phyloP scores from a whole-genome alignment of 2,888 invertebrate genomes.

The Cotesia congregata region DNA sequence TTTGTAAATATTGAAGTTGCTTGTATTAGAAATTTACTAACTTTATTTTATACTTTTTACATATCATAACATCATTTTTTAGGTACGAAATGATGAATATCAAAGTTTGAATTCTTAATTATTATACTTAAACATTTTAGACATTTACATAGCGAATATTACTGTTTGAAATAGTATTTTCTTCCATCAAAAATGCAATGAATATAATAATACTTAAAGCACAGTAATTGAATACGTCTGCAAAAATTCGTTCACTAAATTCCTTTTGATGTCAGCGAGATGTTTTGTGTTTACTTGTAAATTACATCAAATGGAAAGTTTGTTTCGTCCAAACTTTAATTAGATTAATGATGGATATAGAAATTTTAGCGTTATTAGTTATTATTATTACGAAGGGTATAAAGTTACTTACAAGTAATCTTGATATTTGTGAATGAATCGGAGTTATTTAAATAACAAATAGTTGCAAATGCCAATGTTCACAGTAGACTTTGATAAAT shows the following conservation, averaged over 20 bases:
- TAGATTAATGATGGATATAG: neutral
- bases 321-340: neutral
- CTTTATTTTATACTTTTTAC: too few relatives aligned
- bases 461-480: neutral
- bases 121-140: too few relatives aligned
- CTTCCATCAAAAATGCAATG: neutral
- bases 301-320: neutral
- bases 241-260: neutral
- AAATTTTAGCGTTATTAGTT: neutral
- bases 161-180: too few relatives aligned
- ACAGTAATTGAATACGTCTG: neutral
- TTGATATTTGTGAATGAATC: neutral
- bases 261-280: neutral
- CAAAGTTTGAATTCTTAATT: too few relatives aligned
- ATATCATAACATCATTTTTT: too few relatives aligned
- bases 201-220: neutral
- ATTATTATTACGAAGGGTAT: neutral
- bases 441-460: neutral
- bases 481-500: neutral
- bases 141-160: too few relatives aligned
- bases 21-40: too few relatives aligned
- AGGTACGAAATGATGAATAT: too few relatives aligned
- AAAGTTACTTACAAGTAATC: neutral
- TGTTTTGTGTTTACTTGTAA: neutral
- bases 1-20: too few relatives aligned